These are phyloP conservation scores for Acrocephalus kingi DNA, from an alignment of 2,113 vertebrate genomes.

Conservation along the genomic window DNA sequence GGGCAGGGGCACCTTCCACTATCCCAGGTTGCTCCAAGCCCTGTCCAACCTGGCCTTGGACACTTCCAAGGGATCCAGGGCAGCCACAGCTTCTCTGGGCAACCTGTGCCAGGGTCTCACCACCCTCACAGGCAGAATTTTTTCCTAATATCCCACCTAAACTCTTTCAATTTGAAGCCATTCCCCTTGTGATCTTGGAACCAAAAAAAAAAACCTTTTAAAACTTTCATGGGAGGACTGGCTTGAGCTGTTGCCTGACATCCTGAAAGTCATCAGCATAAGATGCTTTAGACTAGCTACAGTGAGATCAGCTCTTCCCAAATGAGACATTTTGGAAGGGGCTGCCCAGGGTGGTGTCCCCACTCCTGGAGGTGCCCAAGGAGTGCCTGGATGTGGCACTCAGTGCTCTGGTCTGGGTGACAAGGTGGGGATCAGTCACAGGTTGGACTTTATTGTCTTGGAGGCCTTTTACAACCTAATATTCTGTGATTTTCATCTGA, in stretches of 20 bases:
- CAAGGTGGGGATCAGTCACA: not conserved
- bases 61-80: not conserved
- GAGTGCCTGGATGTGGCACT: fast-evolving
- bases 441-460: not conserved
- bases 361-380: not conserved
- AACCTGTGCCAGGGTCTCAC: fast-evolving
- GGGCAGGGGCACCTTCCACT: not conserved
- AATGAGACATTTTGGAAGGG: not conserved
- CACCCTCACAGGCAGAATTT: not conserved
- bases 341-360: not conserved
- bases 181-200: not conserved
- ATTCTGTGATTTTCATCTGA: not conserved
- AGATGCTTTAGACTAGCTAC: not conserved
- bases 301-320: not conserved
- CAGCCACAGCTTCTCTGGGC: not conserved
- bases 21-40: not conserved
- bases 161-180: not conserved
- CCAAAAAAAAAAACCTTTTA: not conserved
- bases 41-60: fast-evolving
- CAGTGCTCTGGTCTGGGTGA: not conserved
- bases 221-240: not conserved
- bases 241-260: not conserved
- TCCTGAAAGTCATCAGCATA: not conserved
- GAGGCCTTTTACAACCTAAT: not conserved
- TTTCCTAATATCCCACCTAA: not conserved